phyloP scores from a whole-genome alignment of 2,113 vertebrate genomes.

The Stictonetta naevosa region DNA sequence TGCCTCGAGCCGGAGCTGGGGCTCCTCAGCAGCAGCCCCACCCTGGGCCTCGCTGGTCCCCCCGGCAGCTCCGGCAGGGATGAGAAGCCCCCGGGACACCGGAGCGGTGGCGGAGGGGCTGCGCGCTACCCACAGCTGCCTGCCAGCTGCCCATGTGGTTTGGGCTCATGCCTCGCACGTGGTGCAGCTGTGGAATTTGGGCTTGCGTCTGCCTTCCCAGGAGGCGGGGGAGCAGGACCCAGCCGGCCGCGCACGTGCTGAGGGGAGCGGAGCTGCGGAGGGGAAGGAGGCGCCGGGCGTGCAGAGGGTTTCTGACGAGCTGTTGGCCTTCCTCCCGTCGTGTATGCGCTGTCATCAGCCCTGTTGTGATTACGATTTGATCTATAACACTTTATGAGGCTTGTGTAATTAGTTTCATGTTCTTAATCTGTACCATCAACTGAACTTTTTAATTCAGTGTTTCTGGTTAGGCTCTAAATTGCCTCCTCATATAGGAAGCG shows the following conservation, averaged over 20 bases:
- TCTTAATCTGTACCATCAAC: slow-evolving; percentile 60
- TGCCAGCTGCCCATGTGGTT: slow-evolving; percentile 39
- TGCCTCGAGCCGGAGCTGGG: not conserved
- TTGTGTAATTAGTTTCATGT: slow-evolving; percentile 52
- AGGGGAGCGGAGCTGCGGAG: not conserved
- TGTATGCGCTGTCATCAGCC: not conserved
- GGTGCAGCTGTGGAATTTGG: slow-evolving; percentile 24
- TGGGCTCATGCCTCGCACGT: not conserved
- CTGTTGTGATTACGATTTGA: slow-evolving; percentile 43
- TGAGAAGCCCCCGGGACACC: fast-evolving
- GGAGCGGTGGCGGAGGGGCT: fast-evolving
- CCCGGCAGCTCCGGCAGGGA: not conserved
- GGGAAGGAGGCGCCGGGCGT: not conserved
- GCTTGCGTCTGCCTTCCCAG: not conserved
- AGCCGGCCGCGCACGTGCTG: not conserved
- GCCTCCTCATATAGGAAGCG: not conserved
- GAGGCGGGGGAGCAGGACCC: not conserved
- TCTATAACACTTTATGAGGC: slow-evolving; percentile 34
- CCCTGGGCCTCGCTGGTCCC: not conserved
- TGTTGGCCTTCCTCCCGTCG: not conserved
- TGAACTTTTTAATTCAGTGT: slow-evolving; percentile 47
- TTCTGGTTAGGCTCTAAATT: slow-evolving; percentile 50
- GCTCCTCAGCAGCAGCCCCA: not conserved
- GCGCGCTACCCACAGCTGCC: slow-evolving; percentile 49
- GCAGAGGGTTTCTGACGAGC: not conserved